Evolutionary conservation across 2,113 vertebrate species (phyloP).

Genomic region (Morone saxatilis): DNA sequence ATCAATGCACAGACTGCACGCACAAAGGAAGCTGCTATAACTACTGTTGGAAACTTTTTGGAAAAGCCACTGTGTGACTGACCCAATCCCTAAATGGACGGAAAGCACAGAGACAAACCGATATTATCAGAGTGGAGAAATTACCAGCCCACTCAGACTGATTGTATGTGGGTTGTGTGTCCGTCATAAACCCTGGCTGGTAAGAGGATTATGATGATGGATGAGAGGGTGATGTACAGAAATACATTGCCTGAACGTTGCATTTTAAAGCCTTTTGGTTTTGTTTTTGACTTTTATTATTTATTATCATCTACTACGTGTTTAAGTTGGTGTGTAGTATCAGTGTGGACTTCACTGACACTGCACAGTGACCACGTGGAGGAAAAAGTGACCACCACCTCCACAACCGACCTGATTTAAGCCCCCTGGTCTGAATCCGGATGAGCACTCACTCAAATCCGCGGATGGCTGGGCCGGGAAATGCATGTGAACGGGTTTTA

Average conservation of each 20-base stretch:
- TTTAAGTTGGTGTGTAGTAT: neutral
- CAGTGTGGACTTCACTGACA: neutral
- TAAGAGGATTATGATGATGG: constrained; percentile 75
- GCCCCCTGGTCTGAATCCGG: constrained; percentile 50
- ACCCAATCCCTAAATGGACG: neutral
- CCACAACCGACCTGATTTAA: constrained; percentile 23
- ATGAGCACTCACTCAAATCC: constrained; percentile 71
- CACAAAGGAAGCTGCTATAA: neutral
- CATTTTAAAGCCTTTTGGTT: neutral
- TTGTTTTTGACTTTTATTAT: neutral
- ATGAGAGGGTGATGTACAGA: constrained; percentile 42
- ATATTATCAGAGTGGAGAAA: constrained; percentile 22
- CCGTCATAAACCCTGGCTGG: constrained; percentile 42
- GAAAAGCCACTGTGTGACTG: neutral
- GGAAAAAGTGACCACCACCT: constrained; percentile 38
- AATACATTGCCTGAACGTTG: neutral
- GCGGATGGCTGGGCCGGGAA: constrained; percentile 63
- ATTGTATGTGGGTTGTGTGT: constrained; percentile 56
- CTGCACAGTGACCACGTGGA: constrained; percentile 13
- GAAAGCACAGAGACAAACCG: neutral
- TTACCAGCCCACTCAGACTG: constrained; percentile 51
- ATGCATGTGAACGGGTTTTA: constrained; percentile 48
- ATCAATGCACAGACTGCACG: neutral
- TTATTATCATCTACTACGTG: neutral
- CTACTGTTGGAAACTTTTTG: neutral